These are phyloP conservation scores for Porphyrio hochstetteri DNA, from an alignment of 2,113 vertebrate species.

Conservation along the genomic window DNA sequence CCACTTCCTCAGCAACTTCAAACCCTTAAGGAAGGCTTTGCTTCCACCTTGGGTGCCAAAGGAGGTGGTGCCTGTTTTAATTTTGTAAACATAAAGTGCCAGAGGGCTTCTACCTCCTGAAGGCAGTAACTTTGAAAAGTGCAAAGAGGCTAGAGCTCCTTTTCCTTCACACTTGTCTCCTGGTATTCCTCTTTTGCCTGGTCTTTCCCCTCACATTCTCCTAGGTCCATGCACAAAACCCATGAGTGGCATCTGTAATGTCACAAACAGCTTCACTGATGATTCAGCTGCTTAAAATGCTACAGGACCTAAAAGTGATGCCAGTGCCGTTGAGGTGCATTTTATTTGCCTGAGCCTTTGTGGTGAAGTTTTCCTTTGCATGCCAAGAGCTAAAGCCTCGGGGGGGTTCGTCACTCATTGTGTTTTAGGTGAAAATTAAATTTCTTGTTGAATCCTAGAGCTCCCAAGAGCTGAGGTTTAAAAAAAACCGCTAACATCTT, in stretches of 20 bases:
- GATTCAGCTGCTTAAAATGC: background rate
- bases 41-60: background rate
- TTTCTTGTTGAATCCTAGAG: background rate
- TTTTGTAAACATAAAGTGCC: background rate
- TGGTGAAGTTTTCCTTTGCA: background rate
- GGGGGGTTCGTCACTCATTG: background rate
- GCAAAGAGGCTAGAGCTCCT: background rate
- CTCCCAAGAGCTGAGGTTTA: background rate
- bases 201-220: background rate
- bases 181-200: background rate
- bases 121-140: background rate
- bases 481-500: background rate
- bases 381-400: background rate
- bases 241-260: background rate
- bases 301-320: background rate
- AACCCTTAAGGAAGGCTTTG: background rate
- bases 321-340: background rate
- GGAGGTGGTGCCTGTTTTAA: background rate
- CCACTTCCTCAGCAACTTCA: background rate
- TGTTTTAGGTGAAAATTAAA: slow-evolving; percentile 22
- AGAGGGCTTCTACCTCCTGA: background rate
- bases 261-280: background rate
- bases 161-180: background rate
- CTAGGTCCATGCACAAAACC: accelerated
- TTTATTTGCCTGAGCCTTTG: slow-evolving; percentile 17